Conservation (phyloP, 1,140 invertebrate species). For the Coptotermes formosanus region DNA sequence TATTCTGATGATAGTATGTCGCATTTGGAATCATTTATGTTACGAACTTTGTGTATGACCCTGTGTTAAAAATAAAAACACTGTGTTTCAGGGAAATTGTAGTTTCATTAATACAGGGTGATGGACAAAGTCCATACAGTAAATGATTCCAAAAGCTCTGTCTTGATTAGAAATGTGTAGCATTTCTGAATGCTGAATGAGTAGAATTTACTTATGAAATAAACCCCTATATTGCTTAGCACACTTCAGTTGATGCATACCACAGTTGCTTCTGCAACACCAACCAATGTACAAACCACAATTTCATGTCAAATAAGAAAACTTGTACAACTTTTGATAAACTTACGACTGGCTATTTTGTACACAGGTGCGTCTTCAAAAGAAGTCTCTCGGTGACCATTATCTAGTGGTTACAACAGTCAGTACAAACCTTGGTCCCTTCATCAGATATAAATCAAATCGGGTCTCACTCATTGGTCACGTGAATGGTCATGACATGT, state of each 20-base stretch:
- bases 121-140: no score
- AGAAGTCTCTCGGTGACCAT: constrained; percentile 62
- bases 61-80: no score
- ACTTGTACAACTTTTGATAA: constrained; percentile 13
- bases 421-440: constrained; percentile 64
- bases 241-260: not conserved
- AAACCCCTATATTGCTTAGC: not conserved
- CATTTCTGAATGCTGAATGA: not conserved
- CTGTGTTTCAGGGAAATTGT: no score
- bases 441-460: constrained; percentile 64
- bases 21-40: no score
- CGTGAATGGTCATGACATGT: not conserved
- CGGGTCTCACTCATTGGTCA: constrained; percentile 20
- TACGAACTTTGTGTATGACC: no score
- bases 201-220: not conserved
- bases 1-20: no score
- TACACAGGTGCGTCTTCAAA: constrained; percentile 59
- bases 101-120: no score
- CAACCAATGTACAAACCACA: not conserved
- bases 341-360: constrained; percentile 35
- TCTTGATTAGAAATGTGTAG: no score
- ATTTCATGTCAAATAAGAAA: not conserved
- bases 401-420: constrained; percentile 66
- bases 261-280: not conserved
- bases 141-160: no score